phyloP scores from a whole-genome alignment of 2,797 vertebrate genomes.

The Poecile montanus region DNA sequence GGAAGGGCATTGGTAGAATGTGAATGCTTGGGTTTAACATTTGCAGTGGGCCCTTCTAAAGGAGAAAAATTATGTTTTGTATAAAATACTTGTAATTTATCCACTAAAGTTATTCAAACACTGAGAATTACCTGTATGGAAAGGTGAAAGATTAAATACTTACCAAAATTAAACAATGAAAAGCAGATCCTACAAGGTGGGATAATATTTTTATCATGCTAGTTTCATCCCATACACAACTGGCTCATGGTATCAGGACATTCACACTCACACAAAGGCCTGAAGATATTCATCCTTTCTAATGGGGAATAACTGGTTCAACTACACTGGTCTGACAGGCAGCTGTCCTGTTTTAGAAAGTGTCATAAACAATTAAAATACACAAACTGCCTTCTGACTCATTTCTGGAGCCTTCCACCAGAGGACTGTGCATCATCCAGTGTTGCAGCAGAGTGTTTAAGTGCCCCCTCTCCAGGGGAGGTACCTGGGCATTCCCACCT shows the following conservation, averaged over 20 bases:
- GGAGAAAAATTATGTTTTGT: not conserved
- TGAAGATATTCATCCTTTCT: not conserved
- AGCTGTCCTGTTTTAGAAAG: not conserved
- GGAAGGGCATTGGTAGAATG: not conserved
- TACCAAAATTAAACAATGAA: not conserved
- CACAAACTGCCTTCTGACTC: not conserved
- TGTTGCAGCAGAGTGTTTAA: not conserved
- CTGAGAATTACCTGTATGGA: not conserved
- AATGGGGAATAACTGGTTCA: not conserved
- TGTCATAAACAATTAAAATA: not conserved
- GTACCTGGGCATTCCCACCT: not conserved
- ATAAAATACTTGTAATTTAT: not conserved
- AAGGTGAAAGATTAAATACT: not conserved
- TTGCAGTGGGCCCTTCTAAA: not conserved
- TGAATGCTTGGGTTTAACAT: not conserved
- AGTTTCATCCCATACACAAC: not conserved
- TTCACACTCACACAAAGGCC: not conserved
- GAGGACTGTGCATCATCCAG: not conserved
- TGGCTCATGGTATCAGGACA: accelerated
- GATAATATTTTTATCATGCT: not conserved
- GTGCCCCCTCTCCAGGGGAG: not conserved
- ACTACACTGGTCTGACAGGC: not conserved
- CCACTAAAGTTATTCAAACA: not conserved
- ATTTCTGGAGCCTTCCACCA: not conserved
- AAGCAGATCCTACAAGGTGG: not conserved